Evolutionary conservation across 1,140 invertebrate species (phyloP).

Genomic region (Agrypnia vestita): DNA sequence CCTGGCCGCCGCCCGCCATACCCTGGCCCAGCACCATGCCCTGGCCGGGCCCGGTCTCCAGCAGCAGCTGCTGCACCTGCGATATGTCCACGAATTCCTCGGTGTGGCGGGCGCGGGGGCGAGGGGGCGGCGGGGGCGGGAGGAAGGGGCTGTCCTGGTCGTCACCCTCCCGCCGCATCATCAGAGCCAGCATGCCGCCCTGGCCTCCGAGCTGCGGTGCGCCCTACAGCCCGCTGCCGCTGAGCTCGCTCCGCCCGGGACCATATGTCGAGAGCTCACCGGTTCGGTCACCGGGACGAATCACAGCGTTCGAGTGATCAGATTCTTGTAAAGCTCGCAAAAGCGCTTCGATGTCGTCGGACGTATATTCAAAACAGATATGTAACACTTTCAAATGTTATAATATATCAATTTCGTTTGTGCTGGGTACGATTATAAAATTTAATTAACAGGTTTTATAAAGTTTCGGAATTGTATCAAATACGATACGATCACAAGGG

Average conservation of each 20-base stretch:
- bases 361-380: no score
- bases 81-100: slow-evolving; percentile 78
- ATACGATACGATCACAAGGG: slow-evolving; percentile 31
- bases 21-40: slow-evolving; percentile 63
- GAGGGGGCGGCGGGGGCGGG: slow-evolving; percentile 30
- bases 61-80: slow-evolving; percentile 75
- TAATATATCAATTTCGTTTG: no score
- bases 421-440: no score
- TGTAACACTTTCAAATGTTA: no score
- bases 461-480: not conserved
- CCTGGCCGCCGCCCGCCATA: slow-evolving; percentile 68
- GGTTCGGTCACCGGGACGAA: no score
- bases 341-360: no score
- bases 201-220: not conserved
- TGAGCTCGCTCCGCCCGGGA: no score
- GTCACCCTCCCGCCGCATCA: slow-evolving; percentile 59
- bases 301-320: no score
- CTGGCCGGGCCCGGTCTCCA: slow-evolving; percentile 70
- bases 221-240: no score
- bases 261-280: no score
- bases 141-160: slow-evolving; percentile 53
- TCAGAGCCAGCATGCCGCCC: slow-evolving; percentile 59
- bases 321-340: no score
- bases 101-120: slow-evolving; percentile 53
- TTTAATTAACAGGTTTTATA: no score